Percentiles rank a stretch among this genome's conserved stretches.
Evolutionary conservation across 2,113 vertebrate genomes (phyloP).

Genomic region (Oryzias celebensis): DNA sequence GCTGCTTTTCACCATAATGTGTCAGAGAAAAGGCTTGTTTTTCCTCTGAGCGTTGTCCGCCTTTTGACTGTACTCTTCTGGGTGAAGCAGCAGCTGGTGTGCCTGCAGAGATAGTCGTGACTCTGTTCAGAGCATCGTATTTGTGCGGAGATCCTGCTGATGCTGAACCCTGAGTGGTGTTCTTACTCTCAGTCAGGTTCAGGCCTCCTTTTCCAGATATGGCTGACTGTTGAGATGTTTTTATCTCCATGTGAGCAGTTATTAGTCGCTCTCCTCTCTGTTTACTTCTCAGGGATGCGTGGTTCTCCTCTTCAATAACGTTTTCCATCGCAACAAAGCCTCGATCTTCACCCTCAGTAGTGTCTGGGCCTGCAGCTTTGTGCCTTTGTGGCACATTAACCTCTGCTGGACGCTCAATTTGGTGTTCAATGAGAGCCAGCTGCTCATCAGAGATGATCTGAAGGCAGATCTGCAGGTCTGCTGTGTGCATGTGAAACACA

Average conservation of each 20-base stretch:
- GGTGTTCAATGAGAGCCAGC: conserved; percentile 72
- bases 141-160: conserved; percentile 26
- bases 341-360: conserved; percentile 12
- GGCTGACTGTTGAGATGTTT: conserved; percentile 8
- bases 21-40: conserved; percentile 12
- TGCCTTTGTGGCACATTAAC: conserved; percentile 9
- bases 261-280: conserved; percentile 10
- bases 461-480: conserved; percentile 78
- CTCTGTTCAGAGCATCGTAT: conserved; percentile 9
- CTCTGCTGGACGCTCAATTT: conserved; percentile 62
- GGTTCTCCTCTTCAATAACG: not conserved
- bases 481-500: conserved; percentile 72
- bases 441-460: conserved; percentile 80
- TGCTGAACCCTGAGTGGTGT: conserved; percentile 8
- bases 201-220: conserved; percentile 13
- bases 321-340: not conserved
- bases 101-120: conserved; percentile 12
- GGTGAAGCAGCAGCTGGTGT: conserved; percentile 25
- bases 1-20: conserved; percentile 19
- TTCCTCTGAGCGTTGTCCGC: conserved; percentile 22
- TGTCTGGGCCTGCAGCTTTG: not conserved
- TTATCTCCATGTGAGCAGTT: conserved; percentile 10
- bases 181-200: conserved; percentile 1
- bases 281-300: conserved; percentile 3
- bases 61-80: conserved; percentile 15